phyloP scores from a whole-genome alignment of 1,140 invertebrate species.

The Babylonia areolata region DNA sequence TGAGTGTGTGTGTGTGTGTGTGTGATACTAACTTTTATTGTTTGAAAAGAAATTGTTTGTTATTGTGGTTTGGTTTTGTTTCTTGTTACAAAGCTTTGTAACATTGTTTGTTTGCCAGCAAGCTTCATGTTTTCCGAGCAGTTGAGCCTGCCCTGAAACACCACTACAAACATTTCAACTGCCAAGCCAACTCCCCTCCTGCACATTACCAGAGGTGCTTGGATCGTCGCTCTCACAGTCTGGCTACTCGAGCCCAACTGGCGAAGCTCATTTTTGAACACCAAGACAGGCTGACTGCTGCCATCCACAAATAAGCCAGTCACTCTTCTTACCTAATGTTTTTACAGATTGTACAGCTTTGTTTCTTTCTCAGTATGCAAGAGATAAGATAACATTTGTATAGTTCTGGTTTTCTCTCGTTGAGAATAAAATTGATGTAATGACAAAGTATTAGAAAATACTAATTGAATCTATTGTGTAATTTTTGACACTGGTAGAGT shows the following conservation, averaged over 20 bases:
- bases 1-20: too few species aligned
- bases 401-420: too few species aligned
- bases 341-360: too few species aligned
- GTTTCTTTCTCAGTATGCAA: too few species aligned
- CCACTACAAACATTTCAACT: slow-evolving; percentile 77
- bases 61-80: neutral
- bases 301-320: neutral
- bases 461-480: too few species aligned
- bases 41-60: neutral
- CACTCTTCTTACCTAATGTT: neutral
- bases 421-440: too few species aligned
- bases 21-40: too few species aligned
- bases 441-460: too few species aligned
- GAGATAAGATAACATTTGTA: too few species aligned
- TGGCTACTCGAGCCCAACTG: slow-evolving; percentile 74
- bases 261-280: slow-evolving; percentile 73
- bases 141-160: slow-evolving; percentile 84
- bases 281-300: slow-evolving; percentile 46
- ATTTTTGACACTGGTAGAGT: too few species aligned
- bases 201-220: slow-evolving; percentile 67
- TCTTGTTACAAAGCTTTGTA: neutral
- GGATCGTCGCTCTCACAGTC: slow-evolving; percentile 61
- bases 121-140: slow-evolving; percentile 83
- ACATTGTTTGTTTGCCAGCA: slow-evolving; percentile 38
- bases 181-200: slow-evolving; percentile 53